phyloP scores from a whole-genome alignment of 2,888 invertebrate genomes.

The Yponomeuta malinellus region DNA sequence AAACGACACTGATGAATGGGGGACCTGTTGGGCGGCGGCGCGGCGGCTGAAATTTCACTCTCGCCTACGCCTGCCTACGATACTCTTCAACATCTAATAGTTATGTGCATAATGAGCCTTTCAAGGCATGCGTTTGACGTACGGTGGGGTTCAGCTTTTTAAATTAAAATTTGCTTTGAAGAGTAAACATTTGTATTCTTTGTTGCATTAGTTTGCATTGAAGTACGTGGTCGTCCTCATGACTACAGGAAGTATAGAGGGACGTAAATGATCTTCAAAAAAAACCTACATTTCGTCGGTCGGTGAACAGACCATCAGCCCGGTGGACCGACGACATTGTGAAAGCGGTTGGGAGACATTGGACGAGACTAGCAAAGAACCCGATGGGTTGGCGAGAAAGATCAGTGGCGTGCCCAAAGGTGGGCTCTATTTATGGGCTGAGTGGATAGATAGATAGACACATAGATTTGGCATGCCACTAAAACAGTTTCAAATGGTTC shows the following conservation, averaged over 20 bases:
- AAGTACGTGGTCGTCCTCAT: neutral
- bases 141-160: neutral
- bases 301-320: no score
- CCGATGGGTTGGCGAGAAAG: no score
- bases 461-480: no score
- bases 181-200: neutral
- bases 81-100: neutral
- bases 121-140: neutral
- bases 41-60: conserved; percentile 7
- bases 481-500: no score
- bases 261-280: no score
- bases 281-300: neutral
- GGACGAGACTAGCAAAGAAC: no score
- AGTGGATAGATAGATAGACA: no score
- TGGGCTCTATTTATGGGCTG: no score
- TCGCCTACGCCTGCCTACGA: conserved; percentile 6
- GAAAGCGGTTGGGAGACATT: no score
- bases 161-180: neutral
- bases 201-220: neutral
- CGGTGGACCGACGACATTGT: no score
- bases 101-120: neutral
- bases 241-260: neutral
- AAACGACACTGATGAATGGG: neutral
- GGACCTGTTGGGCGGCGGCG: neutral
- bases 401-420: no score